phyloP scores from a whole-genome alignment of 1,140 invertebrate species.

The Caenorhabditis brenneri region DNA sequence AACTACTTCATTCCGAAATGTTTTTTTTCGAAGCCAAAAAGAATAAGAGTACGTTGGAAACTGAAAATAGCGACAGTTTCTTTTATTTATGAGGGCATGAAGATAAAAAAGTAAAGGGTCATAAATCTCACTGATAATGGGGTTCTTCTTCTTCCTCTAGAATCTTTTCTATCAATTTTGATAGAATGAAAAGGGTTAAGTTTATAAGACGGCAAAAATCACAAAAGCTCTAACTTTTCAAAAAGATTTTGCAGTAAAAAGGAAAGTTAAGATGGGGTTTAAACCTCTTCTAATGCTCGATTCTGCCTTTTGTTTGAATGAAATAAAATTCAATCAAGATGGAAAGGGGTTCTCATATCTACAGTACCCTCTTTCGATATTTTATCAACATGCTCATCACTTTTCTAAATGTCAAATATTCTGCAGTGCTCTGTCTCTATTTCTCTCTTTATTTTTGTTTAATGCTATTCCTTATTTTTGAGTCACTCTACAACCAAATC shows the following conservation, averaged over 20 bases:
- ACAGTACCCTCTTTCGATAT: not conserved
- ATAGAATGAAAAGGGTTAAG: not conserved
- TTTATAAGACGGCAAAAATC: not conserved
- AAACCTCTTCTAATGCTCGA: too few species aligned
- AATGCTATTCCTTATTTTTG: not conserved
- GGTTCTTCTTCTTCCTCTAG: not conserved
- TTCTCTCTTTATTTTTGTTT: not conserved
- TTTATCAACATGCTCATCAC: not conserved
- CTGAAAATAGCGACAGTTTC: not conserved
- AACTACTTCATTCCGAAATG: too few species aligned
- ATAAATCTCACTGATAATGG: not conserved
- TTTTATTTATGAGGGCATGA: not conserved
- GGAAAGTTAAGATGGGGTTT: too few species aligned
- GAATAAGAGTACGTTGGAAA: not conserved
- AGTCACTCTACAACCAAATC: not conserved
- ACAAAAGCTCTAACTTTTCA: too few species aligned
- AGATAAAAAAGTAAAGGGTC: not conserved
- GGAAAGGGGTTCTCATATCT: not conserved
- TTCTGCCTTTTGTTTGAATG: too few species aligned
- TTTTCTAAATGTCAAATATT: not conserved
- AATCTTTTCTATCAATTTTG: not conserved
- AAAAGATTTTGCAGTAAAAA: too few species aligned
- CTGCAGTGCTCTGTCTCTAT: too few species aligned
- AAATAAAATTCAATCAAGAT: too few species aligned
- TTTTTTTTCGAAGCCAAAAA: too few species aligned